Conservation (phyloP, 2,113 vertebrate genomes). For the Percina caprodes region DNA sequence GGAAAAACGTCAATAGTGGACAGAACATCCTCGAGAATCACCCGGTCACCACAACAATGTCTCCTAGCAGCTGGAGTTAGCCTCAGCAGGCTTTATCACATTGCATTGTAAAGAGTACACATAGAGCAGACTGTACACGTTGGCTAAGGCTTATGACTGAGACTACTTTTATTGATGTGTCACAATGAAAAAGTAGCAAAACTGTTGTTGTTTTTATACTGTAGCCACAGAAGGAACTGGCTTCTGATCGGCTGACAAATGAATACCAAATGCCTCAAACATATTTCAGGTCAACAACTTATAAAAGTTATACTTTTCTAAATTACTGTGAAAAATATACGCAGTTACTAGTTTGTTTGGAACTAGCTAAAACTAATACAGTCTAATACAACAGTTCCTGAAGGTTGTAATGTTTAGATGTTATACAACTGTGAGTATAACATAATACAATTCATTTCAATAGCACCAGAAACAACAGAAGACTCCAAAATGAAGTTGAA, state of each 20-base stretch:
- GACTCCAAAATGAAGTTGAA: background rate
- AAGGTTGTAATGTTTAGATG: too few relatives aligned
- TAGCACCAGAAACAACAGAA: background rate
- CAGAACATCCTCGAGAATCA: conserved; percentile 31
- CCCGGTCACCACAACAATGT: background rate
- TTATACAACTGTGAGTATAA: background rate
- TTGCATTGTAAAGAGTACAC: conserved; percentile 32
- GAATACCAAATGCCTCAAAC: background rate
- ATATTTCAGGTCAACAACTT: background rate
- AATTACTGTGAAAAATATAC: background rate
- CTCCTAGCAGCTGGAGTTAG: conserved; percentile 29
- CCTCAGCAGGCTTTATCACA: conserved; percentile 53
- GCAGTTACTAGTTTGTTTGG: background rate
- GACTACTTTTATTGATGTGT: conserved; percentile 21
- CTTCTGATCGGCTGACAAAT: background rate
- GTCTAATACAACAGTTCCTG: too few relatives aligned
- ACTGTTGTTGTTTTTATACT: background rate
- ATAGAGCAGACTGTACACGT: conserved; percentile 11
- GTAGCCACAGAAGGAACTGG: conserved; percentile 1
- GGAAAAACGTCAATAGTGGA: conserved; percentile 8
- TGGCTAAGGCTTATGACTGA: conserved; percentile 3
- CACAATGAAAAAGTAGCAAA: conserved; percentile 4
- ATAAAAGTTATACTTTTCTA: background rate
- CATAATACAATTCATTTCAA: background rate
- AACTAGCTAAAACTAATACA: background rate